These are phyloP conservation scores for Anthrax anthrax DNA, from an alignment of 2,888 invertebrate species.

Conservation along the genomic window DNA sequence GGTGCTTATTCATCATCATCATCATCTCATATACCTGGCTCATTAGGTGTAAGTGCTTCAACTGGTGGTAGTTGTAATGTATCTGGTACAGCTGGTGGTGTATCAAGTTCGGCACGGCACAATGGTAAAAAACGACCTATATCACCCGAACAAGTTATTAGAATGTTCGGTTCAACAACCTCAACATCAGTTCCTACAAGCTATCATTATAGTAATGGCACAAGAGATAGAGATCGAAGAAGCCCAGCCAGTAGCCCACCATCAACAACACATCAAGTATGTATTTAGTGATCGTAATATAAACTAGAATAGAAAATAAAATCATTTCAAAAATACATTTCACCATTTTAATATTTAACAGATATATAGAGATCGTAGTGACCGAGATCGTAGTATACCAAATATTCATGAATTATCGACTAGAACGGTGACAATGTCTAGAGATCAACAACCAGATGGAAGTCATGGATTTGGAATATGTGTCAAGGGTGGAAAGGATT, in stretches of 20 bases:
- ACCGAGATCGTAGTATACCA: conserved; percentile 43
- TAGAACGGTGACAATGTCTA: conserved; percentile 71
- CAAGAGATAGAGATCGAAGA: conserved; percentile 31
- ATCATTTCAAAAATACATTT: too few relatives aligned
- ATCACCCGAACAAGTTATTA: conserved; percentile 69
- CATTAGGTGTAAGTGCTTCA: conserved; percentile 19
- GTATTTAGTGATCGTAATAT: conserved; percentile 15
- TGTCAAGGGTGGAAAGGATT: conserved; percentile 82
- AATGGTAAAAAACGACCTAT: conserved; percentile 63
- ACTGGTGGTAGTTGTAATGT: conserved; percentile 25
- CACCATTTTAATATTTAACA: conserved; percentile 22
- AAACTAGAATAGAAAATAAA: too few relatives aligned
- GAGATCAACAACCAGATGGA: conserved; percentile 62
- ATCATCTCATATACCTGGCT: conserved; percentile 39
- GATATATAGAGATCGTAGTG: conserved; percentile 44
- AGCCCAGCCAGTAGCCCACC: conserved; percentile 66
- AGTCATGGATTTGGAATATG: conserved; percentile 80
- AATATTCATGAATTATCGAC: conserved; percentile 63
- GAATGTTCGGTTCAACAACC: conserved; percentile 44
- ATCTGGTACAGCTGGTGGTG: conserved; percentile 20
- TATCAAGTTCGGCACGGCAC: conserved; percentile 34
- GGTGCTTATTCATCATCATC: conserved; percentile 54
- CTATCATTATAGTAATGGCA: conserved; percentile 35
- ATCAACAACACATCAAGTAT: conserved; percentile 61
- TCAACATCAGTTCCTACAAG: conserved; percentile 38